Base-by-base conservation (phyloP, 2,113 vertebrate species). In the Seriola rivoliana region DNA sequence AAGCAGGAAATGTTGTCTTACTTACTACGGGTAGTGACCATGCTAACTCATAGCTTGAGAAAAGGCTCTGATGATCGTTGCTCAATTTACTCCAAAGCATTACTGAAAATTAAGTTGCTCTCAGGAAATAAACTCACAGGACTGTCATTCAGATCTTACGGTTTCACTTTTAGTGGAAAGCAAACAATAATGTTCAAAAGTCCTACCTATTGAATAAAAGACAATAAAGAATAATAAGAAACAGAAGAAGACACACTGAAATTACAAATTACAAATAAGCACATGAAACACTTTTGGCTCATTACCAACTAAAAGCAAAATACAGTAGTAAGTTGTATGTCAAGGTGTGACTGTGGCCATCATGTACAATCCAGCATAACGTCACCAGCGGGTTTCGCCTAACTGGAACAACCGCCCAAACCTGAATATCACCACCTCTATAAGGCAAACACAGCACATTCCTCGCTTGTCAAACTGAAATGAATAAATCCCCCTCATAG, bases 401-500 rank as follows among this genome's bases (percentile, higher is more conserved):
- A 93, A 96, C 92, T 80, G 87, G 91, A 90, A 85, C 79, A 95
- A 94, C 95, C 86, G 66, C 88, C 86, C 91, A 78, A 92, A 95
- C 95, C 90, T 90, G 94, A 93, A 88, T 88, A 72, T 62, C 80
- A 79, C 70, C 70, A 68, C 78, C 71, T 86, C 82, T 72, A 75
- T 75, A 64, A 58, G 38, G 85, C 82, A 92, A 91, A 92, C 89
- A 90, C 52, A 70, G 67, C 78, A 92, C 91, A 95, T 94, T 93
- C 93, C 89, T 82, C 46, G 11, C 69, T 87, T 82, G 77, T 86
- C 86, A 91, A 82, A 78, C 60, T 60, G 42, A 68, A 46, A 71
- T 46, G 57, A 38, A 54, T 71, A 63, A 69, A 29, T 17, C 25
- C 23, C 21, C 29, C 50, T 48, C 5, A 23, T 0, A 67, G 29